phyloP scores from a whole-genome alignment of 2,113 vertebrate genomes.

The Serilophus lunatus region DNA sequence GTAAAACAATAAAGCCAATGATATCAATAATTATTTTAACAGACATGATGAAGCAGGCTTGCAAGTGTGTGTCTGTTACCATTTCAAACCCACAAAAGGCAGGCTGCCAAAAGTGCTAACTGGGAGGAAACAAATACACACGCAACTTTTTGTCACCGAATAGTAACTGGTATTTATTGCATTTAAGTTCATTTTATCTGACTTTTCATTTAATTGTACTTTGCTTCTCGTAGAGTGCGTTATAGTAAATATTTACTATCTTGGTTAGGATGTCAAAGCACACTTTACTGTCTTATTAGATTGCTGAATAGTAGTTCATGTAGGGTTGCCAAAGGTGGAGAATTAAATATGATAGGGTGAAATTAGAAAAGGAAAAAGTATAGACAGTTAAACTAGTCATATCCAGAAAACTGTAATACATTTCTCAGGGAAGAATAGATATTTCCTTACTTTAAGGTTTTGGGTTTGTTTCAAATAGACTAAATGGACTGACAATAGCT shows the following conservation, averaged over 20 bases:
- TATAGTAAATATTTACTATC: slow-evolving; percentile 64
- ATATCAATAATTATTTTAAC: slow-evolving; percentile 44
- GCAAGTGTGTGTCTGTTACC: slow-evolving; percentile 29
- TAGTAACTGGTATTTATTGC: slow-evolving; percentile 32
- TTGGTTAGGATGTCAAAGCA: slow-evolving; percentile 48
- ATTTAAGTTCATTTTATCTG: slow-evolving; percentile 51
- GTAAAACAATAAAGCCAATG: slow-evolving; percentile 7
- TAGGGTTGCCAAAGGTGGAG: not conserved
- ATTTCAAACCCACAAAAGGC: slow-evolving; percentile 40
- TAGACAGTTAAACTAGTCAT: not conserved
- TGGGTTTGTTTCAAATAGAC: not conserved
- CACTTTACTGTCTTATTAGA: slow-evolving; percentile 36
- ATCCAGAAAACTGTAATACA: not conserved
- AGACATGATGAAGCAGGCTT: slow-evolving; percentile 14
- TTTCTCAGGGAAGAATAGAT: not conserved
- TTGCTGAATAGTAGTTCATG: slow-evolving; percentile 3
- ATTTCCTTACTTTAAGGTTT: not conserved
- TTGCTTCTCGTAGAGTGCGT: slow-evolving; percentile 38
- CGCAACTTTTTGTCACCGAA: not conserved
- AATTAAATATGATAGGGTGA: slow-evolving; percentile 10
- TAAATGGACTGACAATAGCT: not conserved
- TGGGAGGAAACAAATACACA: slow-evolving; percentile 23
- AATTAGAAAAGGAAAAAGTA: slow-evolving; percentile 26
- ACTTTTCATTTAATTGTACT: slow-evolving; percentile 66
- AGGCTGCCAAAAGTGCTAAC: not conserved